Percentiles rank a stretch among this genome's conserved stretches.
phyloP scores from a whole-genome alignment of 2,113 vertebrate species.

The Rhinolophus ferrumequinum region DNA sequence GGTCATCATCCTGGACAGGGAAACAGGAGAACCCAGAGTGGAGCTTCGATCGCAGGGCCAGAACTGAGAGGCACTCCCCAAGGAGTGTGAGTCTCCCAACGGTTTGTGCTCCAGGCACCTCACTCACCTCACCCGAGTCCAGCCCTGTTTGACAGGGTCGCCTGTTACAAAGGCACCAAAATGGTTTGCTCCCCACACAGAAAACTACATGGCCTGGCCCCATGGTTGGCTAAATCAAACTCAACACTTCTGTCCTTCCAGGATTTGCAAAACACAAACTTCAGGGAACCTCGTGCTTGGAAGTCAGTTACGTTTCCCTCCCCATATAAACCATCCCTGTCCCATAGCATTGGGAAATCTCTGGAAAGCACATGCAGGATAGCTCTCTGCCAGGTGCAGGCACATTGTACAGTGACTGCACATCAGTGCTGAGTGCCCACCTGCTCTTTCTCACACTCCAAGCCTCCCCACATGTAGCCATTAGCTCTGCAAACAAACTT shows the following conservation, averaged over 20 bases:
- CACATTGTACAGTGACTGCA: not conserved
- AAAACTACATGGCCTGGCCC: not conserved
- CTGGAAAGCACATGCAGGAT: not conserved
- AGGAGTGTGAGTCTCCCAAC: not conserved
- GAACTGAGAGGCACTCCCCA: not conserved
- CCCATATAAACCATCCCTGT: not conserved
- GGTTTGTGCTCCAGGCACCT: rapidly evolving
- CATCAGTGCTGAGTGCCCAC: rapidly evolving
- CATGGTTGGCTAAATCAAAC: not conserved
- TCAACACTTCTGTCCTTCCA: not conserved
- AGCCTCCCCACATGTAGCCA: not conserved
- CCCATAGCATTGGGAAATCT: not conserved
- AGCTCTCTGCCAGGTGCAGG: not conserved
- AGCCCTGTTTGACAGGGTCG: not conserved
- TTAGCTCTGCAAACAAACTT: not conserved
- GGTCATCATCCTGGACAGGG: not conserved
- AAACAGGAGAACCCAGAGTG: not conserved
- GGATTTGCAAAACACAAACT: not conserved
- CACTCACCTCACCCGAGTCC: not conserved
- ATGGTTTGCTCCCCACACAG: not conserved
- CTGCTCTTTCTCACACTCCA: not conserved
- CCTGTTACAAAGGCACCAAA: not conserved
- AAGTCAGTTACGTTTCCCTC: not conserved
- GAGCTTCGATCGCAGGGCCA: not conserved
- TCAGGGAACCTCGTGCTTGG: not conserved